Evolutionary conservation across 2,888 invertebrate species (phyloP), one percentile per base, ranked within the genome.

Genomic region (Oxyscelio sp.): DNA sequence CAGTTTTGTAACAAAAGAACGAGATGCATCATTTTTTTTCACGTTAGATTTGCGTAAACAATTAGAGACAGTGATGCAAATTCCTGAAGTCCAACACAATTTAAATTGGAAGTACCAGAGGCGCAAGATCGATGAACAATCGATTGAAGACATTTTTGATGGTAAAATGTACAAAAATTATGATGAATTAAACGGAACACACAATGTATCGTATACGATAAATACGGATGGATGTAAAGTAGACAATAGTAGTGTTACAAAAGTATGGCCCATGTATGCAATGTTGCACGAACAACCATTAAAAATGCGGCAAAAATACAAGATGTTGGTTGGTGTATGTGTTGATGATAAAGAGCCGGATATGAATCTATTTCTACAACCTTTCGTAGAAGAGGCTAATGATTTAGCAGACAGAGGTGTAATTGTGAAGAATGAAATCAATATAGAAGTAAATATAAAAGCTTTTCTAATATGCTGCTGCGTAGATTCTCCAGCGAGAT

Each of bases 141-240:
- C 8, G 8, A 11, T 45, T 0, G 58, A 43, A 52, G 70, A 79
- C 21, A 70, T 79, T 27, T 79, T 56, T 13, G 78, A 71, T 17
- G 63, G 63, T 5, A 38, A 56, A 27, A 56, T 21, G 27, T 71
- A 71, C 21, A 54, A 40, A 40, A 50, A 58, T 0, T 58, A 24
- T 4, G 15, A 11, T 4, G 24, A 52, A 27, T 38, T 61, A 1
- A 40, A 38, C 15, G 19, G 52, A 8, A 8, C 6, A 38, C 24
- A 19, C 38, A 66, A 58, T 21, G 31, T 77, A 4, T 77, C 66
- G 6, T 77, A 77, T 11, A 63, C 66, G 0, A 61, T 86, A 5
- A 81, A 78, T 19, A 83, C 86, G 0, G 84, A 86, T 61, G 82
- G 86, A n/a, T 82, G 78, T 15, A 68, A 86, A 56, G 56, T 79